These are phyloP conservation scores for Melanostoma mellinum DNA, from an alignment of 2,888 invertebrate genomes.

Conservation along the genomic window DNA sequence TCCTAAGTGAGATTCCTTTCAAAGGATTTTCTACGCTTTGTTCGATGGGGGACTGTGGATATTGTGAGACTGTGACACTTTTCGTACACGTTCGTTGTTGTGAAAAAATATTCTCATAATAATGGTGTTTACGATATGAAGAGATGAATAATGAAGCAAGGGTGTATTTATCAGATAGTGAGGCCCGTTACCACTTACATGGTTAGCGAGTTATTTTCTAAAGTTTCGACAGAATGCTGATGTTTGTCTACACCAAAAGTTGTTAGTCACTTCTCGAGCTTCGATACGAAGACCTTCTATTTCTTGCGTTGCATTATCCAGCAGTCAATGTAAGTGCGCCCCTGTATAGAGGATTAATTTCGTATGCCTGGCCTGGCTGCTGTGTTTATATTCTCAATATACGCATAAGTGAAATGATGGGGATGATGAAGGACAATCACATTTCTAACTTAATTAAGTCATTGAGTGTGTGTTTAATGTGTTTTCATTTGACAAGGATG, in stretches of 20 bases:
- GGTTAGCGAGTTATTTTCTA: too few species aligned
- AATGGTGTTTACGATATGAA: neutral
- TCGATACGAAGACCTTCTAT: too few species aligned
- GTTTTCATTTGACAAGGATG: slow-evolving; percentile 19
- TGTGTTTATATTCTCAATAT: slow-evolving; percentile 21
- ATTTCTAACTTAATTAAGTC: slow-evolving; percentile 67
- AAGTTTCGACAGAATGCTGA: too few species aligned
- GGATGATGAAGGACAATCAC: slow-evolving; percentile 60
- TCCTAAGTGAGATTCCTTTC: slow-evolving; percentile 38
- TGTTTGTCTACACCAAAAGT: too few species aligned
- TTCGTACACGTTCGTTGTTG: neutral
- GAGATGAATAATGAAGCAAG: too few species aligned
- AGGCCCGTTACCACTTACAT: too few species aligned
- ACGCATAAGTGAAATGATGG: slow-evolving; percentile 45
- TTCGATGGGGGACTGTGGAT: slow-evolving; percentile 7
- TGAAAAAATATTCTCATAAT: slow-evolving; percentile 21
- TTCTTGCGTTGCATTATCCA: too few species aligned
- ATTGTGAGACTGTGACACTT: slow-evolving; percentile 33
- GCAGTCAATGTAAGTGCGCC: neutral
- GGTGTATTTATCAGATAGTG: too few species aligned
- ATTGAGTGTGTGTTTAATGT: slow-evolving; percentile 58
- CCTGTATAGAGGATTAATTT: slow-evolving; percentile 9
- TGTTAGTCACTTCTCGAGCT: too few species aligned
- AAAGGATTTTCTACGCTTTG: slow-evolving; percentile 45
- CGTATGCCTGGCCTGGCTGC: slow-evolving; percentile 28